Conservation (phyloP, 1,140 invertebrate genomes). For the Euborellia annulipes region DNA sequence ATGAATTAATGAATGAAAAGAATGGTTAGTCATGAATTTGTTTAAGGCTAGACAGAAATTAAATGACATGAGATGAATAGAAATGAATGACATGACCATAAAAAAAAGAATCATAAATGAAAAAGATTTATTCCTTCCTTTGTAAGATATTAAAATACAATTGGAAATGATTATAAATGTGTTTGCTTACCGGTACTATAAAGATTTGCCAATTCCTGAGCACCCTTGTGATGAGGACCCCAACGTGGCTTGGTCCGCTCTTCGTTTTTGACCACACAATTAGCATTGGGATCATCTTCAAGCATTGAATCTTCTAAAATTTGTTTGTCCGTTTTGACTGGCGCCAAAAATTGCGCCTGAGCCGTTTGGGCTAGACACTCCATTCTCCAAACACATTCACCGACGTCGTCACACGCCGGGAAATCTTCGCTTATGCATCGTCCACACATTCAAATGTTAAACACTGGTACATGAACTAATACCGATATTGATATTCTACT, state of each 20-base stretch:
- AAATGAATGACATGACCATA: background rate
- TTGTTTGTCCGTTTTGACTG: conserved; percentile 61
- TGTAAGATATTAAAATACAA: background rate
- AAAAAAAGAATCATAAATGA: background rate
- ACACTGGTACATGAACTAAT: too few species aligned
- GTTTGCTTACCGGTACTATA: conserved; percentile 86
- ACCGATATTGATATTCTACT: too few species aligned
- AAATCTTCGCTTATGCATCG: too few species aligned
- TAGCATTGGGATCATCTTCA: conserved; percentile 84
- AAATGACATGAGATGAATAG: background rate
- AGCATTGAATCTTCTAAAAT: conserved; percentile 79
- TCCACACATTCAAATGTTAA: too few species aligned
- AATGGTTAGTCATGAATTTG: background rate
- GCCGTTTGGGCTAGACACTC: too few species aligned
- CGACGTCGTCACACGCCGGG: too few species aligned
- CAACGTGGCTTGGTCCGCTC: conserved; percentile 55
- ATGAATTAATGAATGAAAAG: conserved; percentile 5
- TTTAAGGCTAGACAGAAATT: background rate
- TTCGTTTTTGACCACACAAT: conserved; percentile 43
- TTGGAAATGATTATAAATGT: too few species aligned
- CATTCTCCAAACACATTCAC: too few species aligned
- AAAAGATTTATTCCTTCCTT: background rate
- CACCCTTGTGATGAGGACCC: conserved; percentile 89
- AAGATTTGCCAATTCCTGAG: conserved; percentile 80
- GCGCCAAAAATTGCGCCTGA: conserved; percentile 38